These are phyloP conservation scores for Zoanthus sociatus DNA, from an alignment of 92 coral and sea anemone species.

Conservation along the genomic window DNA sequence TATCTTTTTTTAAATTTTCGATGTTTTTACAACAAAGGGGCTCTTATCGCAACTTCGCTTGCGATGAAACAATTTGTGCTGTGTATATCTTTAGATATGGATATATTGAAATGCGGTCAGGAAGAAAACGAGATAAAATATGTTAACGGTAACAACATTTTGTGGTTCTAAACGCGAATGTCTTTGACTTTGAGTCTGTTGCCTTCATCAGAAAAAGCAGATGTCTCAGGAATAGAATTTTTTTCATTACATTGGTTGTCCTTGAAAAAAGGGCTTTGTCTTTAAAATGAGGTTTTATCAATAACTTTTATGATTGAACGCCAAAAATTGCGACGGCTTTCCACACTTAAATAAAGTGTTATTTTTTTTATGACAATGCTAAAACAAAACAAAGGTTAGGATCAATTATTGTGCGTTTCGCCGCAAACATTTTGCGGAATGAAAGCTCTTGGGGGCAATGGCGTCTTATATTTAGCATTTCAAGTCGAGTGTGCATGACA, in stretches of 20 bases:
- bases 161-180: neutral
- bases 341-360: slow-evolving; percentile 16
- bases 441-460: slow-evolving; percentile 46
- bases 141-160: neutral
- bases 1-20: slow-evolving; percentile 46
- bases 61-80: slow-evolving; percentile 72
- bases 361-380: slow-evolving; percentile 20
- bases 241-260: neutral
- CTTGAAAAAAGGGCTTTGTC: neutral
- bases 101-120: slow-evolving; percentile 24
- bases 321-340: neutral
- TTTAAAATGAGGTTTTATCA: neutral
- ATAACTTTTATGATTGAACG: neutral
- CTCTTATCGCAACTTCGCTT: slow-evolving; percentile 89
- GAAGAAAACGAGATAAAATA: slow-evolving; percentile 17
- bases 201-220: neutral
- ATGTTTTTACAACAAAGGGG: slow-evolving; percentile 55
- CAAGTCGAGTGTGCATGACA: slow-evolving; percentile 28
- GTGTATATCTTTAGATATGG: slow-evolving; percentile 45
- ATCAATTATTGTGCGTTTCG: slow-evolving; percentile 28
- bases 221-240: neutral
- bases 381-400: slow-evolving; percentile 13
- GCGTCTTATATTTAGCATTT: slow-evolving; percentile 28
- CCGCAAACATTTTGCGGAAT: slow-evolving; percentile 4
- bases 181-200: slow-evolving; percentile 3